Evolutionary conservation across 2,888 invertebrate species (phyloP).

Genomic region (Anaspis maculata): DNA sequence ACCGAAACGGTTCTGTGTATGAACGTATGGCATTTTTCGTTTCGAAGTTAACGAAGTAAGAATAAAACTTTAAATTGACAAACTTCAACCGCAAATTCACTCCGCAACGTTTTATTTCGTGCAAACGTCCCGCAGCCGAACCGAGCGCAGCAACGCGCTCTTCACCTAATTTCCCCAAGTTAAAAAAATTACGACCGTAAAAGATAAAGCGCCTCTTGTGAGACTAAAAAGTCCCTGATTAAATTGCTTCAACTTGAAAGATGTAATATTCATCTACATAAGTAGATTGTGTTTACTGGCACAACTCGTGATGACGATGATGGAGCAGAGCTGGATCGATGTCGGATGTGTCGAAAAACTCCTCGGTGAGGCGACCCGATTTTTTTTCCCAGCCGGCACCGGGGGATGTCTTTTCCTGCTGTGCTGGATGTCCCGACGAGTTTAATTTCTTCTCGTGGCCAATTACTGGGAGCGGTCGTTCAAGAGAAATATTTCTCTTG

Average conservation of each 20-base stretch:
- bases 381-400: too few relatives aligned
- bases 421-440: conserved; percentile 1
- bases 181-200: conserved; percentile 12
- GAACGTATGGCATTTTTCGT: too few relatives aligned
- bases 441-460: conserved; percentile 7
- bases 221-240: conserved; percentile 12
- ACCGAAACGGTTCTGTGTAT: too few relatives aligned
- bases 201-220: conserved; percentile 9
- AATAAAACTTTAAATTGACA: too few relatives aligned
- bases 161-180: conserved; percentile 11
- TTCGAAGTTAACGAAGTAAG: conserved; percentile 8
- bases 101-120: conserved; percentile 12
- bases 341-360: conserved; percentile 5
- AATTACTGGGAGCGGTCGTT: conserved; percentile 6
- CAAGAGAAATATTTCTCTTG: conserved; percentile 8
- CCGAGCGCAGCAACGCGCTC: too few relatives aligned
- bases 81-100: too few relatives aligned
- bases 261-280: conserved; percentile 14
- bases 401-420: too few relatives aligned
- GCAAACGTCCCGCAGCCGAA: conserved; percentile 7
- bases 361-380: conserved; percentile 1
- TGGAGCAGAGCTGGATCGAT: conserved; percentile 9
- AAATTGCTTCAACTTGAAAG: conserved; percentile 14
- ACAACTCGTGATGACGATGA: too few relatives aligned
- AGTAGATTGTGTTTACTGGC: conserved; percentile 11